Evolutionary conservation across 2,888 invertebrate genomes (phyloP), one percentile per base, ranked within the genome.

Genomic region (Athrips mouffetella): DNA sequence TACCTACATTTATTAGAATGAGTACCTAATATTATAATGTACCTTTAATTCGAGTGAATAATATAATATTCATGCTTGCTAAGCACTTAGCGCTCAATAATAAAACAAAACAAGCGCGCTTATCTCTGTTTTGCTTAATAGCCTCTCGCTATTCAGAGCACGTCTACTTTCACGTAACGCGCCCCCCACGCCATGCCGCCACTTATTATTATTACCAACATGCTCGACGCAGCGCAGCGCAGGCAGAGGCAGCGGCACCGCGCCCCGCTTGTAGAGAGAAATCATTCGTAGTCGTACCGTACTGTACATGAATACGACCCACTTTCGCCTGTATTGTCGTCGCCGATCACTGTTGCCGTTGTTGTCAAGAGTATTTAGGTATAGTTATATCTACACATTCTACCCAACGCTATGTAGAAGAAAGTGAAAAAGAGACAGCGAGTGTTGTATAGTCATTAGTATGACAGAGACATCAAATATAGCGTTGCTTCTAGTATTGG

Each of bases 401-500:
- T 11, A 13, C 20, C 15, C 11, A 18, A 20, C 15, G 16, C 23
- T 23, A 13, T 39, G 7, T 20, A 39, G 35, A 33, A 29, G 42
- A 70, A 31, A 49, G 49, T 47, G 45, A 52, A 50, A 59, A 35
- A 41, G 23, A 21, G 49, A 52, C 59, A 57, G 61, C 47, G 63
- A 74, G 54, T 60, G 61, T 60, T 59, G 55, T 51, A 45, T 53
- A 18, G 6, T 25, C 5, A 21, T 29, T 40, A 45, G 80, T 54
- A 54, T 50, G 69, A 84, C 50, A 65, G 68, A 67, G 80, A 80
- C 44, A 60, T 60, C 45, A 48, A 57, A 11, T 25, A 48, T 55
- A 57, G 60, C 62, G 63, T 64, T 62, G 71, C 64, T 62, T 70
- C 70, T 76, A 70, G 72, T 73, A 74, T 77, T 73, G 74, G 73